Percentiles rank a stretch among this genome's conserved stretches.
phyloP scores from a whole-genome alignment of 2,888 invertebrate genomes.

The Junonia oenone region DNA sequence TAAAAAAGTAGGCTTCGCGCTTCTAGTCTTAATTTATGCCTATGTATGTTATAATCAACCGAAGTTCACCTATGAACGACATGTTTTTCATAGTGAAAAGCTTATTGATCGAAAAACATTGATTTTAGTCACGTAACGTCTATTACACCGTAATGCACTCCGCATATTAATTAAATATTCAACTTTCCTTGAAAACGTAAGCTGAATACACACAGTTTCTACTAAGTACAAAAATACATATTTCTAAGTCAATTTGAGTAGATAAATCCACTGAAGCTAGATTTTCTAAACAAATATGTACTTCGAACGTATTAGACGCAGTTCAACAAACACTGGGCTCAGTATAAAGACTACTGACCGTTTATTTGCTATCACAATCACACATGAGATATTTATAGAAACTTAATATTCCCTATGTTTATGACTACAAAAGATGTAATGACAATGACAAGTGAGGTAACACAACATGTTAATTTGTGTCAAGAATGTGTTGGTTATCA shows the following conservation, averaged over 20 bases:
- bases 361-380: slow-evolving; percentile 28
- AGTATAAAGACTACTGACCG: slow-evolving; percentile 20
- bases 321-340: slow-evolving; percentile 8
- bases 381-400: slow-evolving; percentile 50
- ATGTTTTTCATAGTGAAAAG: background rate
- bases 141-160: background rate
- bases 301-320: slow-evolving; percentile 19
- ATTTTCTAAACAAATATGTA: slow-evolving; percentile 17
- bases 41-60: background rate
- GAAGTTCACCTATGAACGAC: no score
- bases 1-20: slow-evolving; percentile 31
- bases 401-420: slow-evolving; percentile 2
- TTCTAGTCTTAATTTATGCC: background rate
- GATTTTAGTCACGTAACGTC: background rate
- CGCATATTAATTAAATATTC: background rate
- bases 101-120: slow-evolving; percentile 3
- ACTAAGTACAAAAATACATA: slow-evolving; percentile 5
- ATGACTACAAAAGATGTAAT: slow-evolving; percentile 19
- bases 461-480: slow-evolving; percentile 56
- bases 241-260: slow-evolving; percentile 12
- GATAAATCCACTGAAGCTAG: slow-evolving; percentile 6
- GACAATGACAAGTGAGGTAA: slow-evolving; percentile 72
- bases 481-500: slow-evolving; percentile 71
- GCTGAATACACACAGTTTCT: background rate
- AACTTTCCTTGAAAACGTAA: background rate